phyloP scores from a whole-genome alignment of 2,113 vertebrate species.

The Campylomormyrus tamandua region DNA sequence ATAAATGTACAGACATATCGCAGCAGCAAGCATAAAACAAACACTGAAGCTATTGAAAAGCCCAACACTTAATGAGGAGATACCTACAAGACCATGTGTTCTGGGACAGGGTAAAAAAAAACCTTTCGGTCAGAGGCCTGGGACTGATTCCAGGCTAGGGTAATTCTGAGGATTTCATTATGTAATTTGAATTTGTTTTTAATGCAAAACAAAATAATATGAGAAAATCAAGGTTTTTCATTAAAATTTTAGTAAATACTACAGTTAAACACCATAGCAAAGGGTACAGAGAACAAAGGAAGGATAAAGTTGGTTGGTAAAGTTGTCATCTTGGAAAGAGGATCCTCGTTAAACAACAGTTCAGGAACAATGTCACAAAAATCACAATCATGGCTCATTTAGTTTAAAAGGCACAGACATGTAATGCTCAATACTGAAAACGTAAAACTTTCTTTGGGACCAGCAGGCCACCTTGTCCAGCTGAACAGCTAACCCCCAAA shows the following conservation, averaged over 20 bases:
- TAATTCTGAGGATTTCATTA: background rate
- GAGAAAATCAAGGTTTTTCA: background rate
- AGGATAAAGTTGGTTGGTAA: background rate
- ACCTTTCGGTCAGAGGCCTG: background rate
- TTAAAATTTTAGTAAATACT: background rate
- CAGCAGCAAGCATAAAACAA: background rate
- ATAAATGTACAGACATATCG: background rate
- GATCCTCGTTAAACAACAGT: background rate
- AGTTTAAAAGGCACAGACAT: background rate
- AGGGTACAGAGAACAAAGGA: background rate
- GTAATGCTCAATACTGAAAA: background rate
- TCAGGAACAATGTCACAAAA: background rate
- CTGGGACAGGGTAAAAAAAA: background rate
- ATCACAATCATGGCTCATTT: background rate
- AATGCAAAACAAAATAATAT: background rate
- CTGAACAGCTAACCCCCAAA: no score
- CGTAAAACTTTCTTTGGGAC: background rate
- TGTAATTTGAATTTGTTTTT: background rate
- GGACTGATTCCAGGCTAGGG: background rate
- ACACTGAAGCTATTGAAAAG: background rate
- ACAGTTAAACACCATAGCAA: background rate
- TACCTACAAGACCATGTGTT: background rate
- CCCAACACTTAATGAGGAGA: background rate
- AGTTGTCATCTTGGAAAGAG: background rate
- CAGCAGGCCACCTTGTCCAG: background rate